Evolutionary conservation across 2,113 vertebrate genomes (phyloP), one percentile per base, ranked within the genome.

Genomic region (Albula goreensis): DNA sequence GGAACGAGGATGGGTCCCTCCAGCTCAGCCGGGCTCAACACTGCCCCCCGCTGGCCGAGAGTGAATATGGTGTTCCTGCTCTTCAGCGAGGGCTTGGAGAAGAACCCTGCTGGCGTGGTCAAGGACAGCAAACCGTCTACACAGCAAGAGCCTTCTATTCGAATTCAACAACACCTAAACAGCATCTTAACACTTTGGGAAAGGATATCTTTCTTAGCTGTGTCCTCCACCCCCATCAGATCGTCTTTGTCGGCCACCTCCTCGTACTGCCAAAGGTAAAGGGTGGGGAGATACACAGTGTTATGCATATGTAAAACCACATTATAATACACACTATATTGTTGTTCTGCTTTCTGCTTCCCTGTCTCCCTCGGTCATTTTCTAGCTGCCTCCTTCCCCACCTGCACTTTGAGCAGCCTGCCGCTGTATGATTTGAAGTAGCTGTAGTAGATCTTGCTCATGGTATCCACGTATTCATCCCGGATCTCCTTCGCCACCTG

Each of bases 31-130:
- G 97, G 94, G 50, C 94, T 95, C 87, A 99, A 95, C 53, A 99
- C 95, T 0, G 94, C 88, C 82, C 97, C 97, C 3, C 97, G 89
- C 93, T 97, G 97, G 12, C 97, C 97, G 83, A 99, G 77, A 0
- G 97, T 99, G 91, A 99, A 99, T 88, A 98, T 96, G 12, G 97
- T 99, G 93, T 99, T 98, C 89, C 97, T 96, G 93, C 96, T 98
- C 86, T 96, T 97, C 87, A 99, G 92, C 0, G 97, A 96, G 0
- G 97, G 97, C 87, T 98, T 99, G 0, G 97, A 97, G 93, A 99
- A 99, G 92, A 99, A 98, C 12, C 97, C 93, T 98, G 93, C 85
- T 7, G 80, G 0, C 0, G 0, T 1, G 60, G 94, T 96, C 90
- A 97, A 91, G 95, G 92, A 85, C 51, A 81, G 87, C 88, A 84